A percentile compares a stretch with the other conserved stretches of the same genome.
phyloP scores from a whole-genome alignment of 2,888 invertebrate species.

The Nebria brevicollis region DNA sequence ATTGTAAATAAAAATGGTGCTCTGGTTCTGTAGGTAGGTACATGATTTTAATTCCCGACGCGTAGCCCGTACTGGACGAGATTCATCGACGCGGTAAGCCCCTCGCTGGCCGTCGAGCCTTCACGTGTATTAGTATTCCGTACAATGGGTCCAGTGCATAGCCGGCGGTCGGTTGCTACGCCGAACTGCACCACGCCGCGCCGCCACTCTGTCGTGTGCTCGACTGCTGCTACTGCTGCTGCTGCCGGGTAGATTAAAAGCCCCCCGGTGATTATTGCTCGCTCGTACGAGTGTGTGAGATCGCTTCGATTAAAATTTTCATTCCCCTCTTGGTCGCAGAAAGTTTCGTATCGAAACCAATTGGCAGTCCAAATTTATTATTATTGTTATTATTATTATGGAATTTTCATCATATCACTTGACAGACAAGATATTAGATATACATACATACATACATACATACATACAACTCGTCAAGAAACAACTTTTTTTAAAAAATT shows the following conservation, averaged over 20 bases:
- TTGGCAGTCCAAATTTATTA: background rate
- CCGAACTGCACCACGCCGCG: too few species aligned
- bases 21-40: background rate
- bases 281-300: background rate
- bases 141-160: background rate
- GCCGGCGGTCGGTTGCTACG: background rate
- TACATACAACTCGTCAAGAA: background rate
- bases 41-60: background rate
- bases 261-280: conserved; percentile 1
- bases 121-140: background rate
- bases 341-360: background rate
- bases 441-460: background rate
- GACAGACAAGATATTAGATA: too few species aligned
- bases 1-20: background rate
- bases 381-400: background rate
- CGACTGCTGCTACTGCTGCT: background rate
- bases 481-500: background rate
- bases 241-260: conserved; percentile 1
- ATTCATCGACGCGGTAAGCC: background rate
- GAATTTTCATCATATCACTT: too few species aligned
- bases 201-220: background rate
- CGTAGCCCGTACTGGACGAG: background rate
- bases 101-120: background rate
- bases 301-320: background rate
- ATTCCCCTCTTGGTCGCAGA: background rate